Conservation (phyloP, 23 tunicate species). For the Ciona savignyi region DNA sequence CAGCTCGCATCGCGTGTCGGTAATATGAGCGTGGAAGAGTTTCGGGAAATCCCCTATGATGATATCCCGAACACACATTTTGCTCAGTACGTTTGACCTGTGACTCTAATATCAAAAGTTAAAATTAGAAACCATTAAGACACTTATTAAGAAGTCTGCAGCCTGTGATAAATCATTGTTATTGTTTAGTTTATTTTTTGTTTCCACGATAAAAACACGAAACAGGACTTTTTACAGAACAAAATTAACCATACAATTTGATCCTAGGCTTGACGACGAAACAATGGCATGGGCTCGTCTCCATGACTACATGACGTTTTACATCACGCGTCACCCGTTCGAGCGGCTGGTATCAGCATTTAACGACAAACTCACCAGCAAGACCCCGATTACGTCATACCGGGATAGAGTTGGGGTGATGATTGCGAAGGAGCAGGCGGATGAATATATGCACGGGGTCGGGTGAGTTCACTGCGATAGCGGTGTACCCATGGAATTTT, state of each 20-base stretch:
- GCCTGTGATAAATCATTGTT: too few relatives aligned
- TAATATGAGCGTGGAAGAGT: constrained; percentile 5
- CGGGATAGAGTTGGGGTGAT: constrained; percentile 6
- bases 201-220: too few relatives aligned
- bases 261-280: constrained; percentile 20
- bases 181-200: too few relatives aligned
- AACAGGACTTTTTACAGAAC: too few relatives aligned
- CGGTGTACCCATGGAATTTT: neutral
- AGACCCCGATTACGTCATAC: constrained; percentile 10
- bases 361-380: constrained; percentile 37
- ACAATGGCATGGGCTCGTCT: constrained; percentile 6
- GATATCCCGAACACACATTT: constrained; percentile 46
- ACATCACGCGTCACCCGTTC: constrained; percentile 66
- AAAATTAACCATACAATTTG: too few relatives aligned
- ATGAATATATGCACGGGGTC: constrained; percentile 21
- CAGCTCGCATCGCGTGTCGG: constrained; percentile 12
- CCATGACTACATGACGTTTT: constrained; percentile 34
- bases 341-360: constrained; percentile 67
- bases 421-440: constrained; percentile 24
- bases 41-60: constrained; percentile 13
- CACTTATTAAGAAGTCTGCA: too few relatives aligned
- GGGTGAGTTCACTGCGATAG: too few relatives aligned
- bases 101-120: too few relatives aligned
- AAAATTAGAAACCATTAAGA: too few relatives aligned
- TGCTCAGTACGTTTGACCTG: constrained; percentile 2